These are phyloP conservation scores for Ganaspis brasiliensis DNA, from an alignment of 2,888 invertebrate genomes.

Conservation along the genomic window DNA sequence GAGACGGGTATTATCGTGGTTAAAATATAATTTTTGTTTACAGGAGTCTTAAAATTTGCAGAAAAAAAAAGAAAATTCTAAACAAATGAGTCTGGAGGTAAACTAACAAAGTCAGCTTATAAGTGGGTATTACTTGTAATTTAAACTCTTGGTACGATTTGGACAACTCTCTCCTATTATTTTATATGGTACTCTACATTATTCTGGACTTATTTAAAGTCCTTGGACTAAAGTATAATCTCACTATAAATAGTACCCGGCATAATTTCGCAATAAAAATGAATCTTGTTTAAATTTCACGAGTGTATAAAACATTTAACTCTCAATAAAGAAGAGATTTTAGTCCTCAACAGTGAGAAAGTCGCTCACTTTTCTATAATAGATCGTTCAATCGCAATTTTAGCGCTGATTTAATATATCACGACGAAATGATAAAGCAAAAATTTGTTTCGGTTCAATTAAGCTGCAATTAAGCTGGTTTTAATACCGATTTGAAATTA, in stretches of 20 bases:
- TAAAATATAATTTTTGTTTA: too few species aligned
- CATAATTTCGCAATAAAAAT: slow-evolving; percentile 15
- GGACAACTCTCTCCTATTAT: slow-evolving; percentile 5
- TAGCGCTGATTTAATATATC: neutral
- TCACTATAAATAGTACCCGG: slow-evolving; percentile 2
- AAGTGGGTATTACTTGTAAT: neutral
- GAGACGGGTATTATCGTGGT: too few species aligned
- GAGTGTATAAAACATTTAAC: neutral
- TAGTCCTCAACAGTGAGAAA: neutral
- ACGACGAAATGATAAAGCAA: too few species aligned
- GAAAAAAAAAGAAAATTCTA: neutral
- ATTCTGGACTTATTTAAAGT: slow-evolving; percentile 3
- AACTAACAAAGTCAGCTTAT: neutral
- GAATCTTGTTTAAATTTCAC: slow-evolving; percentile 20
- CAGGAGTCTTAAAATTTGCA: too few species aligned
- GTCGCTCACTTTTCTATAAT: neutral
- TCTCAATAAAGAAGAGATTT: neutral
- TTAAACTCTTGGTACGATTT: neutral
- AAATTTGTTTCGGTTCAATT: too few species aligned
- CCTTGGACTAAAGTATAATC: slow-evolving; percentile 10
- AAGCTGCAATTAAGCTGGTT: too few species aligned
- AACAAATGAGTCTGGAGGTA: neutral
- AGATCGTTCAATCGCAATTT: slow-evolving; percentile 1
- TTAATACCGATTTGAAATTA: too few species aligned
- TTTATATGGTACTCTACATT: neutral